Percentiles rank a stretch among this genome's conserved stretches.
Conservation (phyloP, 2,113 vertebrate genomes). For the Muntiacus muntjak region DNA sequence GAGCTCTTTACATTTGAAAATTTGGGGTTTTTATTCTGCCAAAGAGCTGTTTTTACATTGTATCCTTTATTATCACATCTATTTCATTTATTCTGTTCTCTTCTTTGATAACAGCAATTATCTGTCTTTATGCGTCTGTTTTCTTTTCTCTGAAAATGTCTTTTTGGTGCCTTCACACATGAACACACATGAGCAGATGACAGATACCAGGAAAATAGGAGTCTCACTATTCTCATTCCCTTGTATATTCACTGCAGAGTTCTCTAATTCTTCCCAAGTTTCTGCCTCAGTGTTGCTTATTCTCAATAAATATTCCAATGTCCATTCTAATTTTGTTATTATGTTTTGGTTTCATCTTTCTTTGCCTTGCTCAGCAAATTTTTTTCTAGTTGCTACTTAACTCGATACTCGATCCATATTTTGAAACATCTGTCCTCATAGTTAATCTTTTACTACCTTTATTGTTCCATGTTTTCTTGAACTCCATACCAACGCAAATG, state of each 20-base stretch:
- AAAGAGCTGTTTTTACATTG: not conserved
- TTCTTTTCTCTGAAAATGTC: conserved; percentile 26
- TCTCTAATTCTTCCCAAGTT: not conserved
- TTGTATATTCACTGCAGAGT: not conserved
- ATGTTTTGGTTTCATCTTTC: not conserved
- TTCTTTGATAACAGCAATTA: conserved; percentile 37
- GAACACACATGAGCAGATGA: not conserved
- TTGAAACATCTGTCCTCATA: not conserved
- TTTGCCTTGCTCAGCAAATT: not conserved
- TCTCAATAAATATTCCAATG: not conserved
- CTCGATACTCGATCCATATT: not conserved
- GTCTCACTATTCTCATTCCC: not conserved
- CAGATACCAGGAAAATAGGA: not conserved
- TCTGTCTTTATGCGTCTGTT: conserved; percentile 27
- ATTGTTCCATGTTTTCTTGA: not conserved
- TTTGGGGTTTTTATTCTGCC: not conserved
- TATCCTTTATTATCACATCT: not conserved
- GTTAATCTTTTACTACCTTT: not conserved
- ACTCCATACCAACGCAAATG: not conserved
- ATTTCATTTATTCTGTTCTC: not conserved
- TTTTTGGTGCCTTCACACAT: conserved; percentile 5
- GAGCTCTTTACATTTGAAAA: not conserved
- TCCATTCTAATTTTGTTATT: not conserved
- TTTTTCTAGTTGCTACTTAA: not conserved
- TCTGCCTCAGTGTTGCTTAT: not conserved